Percentiles rank a stretch among this genome's conserved stretches.
phyloP scores from a whole-genome alignment of 2,797 vertebrate species.

The Schizopygopsis pylzovi region DNA sequence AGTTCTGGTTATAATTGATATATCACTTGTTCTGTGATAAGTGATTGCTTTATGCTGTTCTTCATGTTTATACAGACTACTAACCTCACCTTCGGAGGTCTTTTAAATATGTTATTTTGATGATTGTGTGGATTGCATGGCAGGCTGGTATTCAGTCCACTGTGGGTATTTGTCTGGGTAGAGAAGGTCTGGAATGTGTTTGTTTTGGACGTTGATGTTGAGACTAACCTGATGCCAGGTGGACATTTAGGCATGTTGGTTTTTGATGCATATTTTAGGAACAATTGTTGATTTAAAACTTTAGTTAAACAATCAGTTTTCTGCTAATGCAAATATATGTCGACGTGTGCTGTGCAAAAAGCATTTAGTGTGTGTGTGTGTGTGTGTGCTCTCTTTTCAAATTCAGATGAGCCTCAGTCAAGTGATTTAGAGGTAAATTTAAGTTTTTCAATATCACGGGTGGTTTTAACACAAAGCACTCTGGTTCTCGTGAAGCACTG shows the following conservation, averaged over 20 bases:
- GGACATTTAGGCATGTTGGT: slow-evolving; percentile 26
- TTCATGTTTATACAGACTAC: slow-evolving; percentile 6
- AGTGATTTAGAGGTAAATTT: slow-evolving; percentile 77
- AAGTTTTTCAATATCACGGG: slow-evolving; percentile 77
- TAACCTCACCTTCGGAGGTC: slow-evolving; percentile 17
- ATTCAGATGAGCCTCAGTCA: slow-evolving; percentile 73
- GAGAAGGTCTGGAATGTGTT: slow-evolving; percentile 33
- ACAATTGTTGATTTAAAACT: slow-evolving; percentile 11
- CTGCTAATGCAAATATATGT: slow-evolving; percentile 40
- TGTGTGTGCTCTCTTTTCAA: slow-evolving; percentile 60
- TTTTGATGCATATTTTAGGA: slow-evolving; percentile 32
- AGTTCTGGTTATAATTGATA: slow-evolving; percentile 35
- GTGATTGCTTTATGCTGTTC: slow-evolving; percentile 18
- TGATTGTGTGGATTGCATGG: slow-evolving; percentile 43
- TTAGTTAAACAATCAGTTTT: slow-evolving; percentile 23
- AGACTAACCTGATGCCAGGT: slow-evolving; percentile 18
- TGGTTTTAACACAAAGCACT: slow-evolving; percentile 56
- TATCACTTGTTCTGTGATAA: background rate
- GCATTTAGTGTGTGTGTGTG: slow-evolving; percentile 41
- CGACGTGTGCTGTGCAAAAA: slow-evolving; percentile 39
- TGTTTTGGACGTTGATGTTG: slow-evolving; percentile 35
- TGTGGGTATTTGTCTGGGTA: slow-evolving; percentile 34
- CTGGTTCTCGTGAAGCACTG: slow-evolving; percentile 51
- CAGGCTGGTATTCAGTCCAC: slow-evolving; percentile 20
- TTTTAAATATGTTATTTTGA: background rate